phyloP scores from a whole-genome alignment of 1,140 invertebrate genomes.

The Coboldia fuscipes region DNA sequence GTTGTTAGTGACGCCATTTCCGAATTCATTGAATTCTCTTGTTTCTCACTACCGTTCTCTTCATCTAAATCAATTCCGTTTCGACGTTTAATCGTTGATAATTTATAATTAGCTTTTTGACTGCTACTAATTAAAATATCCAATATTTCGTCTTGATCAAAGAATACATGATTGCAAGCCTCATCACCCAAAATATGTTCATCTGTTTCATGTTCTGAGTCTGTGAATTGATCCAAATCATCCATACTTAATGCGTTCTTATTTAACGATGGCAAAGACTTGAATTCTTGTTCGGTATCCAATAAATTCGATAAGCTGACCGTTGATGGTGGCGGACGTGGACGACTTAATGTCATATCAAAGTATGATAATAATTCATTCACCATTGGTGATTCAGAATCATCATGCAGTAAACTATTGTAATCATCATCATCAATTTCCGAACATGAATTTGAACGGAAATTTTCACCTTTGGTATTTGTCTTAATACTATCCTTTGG shows the following conservation, averaged over 20 bases:
- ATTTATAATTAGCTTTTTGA: neutral
- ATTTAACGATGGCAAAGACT: neutral
- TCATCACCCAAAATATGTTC: no score
- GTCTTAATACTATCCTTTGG: no score
- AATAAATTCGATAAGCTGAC: conserved; percentile 5
- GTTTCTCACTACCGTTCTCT: neutral
- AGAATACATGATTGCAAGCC: no score
- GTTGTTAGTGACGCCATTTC: neutral
- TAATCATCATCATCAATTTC: conserved; percentile 19
- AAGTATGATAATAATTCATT: conserved; percentile 19
- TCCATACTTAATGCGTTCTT: neutral
- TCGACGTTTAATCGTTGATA: neutral
- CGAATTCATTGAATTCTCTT: neutral
- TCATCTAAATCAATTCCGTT: neutral
- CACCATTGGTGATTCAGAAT: conserved; percentile 12
- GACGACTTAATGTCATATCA: conserved; percentile 19
- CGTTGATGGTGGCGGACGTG: no score
- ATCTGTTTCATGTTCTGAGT: neutral
- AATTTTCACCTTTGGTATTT: no score
- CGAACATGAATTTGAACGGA: conserved; percentile 4
- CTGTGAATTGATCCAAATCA: neutral
- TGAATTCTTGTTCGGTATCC: neutral
- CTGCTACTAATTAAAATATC: neutral
- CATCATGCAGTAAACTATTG: conserved; percentile 15
- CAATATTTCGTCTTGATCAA: neutral